Conservation (phyloP, 1,140 invertebrate species). For the Laodelphax striatellus region DNA sequence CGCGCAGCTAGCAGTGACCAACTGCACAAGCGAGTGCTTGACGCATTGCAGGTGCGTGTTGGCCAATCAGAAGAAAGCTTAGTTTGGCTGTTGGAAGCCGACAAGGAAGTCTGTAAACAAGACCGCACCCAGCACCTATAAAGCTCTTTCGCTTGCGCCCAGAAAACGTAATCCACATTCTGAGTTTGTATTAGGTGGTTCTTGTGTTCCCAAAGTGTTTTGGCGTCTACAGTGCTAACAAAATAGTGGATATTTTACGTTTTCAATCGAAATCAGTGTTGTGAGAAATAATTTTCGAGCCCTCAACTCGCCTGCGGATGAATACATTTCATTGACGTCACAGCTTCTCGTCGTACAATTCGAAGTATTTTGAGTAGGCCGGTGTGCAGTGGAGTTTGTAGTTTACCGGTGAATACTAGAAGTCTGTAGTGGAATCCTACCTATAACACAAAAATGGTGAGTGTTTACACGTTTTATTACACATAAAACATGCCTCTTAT, state of each 20-base stretch:
- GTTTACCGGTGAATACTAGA: constrained; percentile 24
- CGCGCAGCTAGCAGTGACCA: background rate
- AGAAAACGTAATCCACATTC: constrained; percentile 26
- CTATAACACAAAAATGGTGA: constrained; percentile 25
- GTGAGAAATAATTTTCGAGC: constrained; percentile 9
- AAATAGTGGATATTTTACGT: constrained; percentile 2
- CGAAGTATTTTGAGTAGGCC: constrained; percentile 23
- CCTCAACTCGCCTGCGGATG: constrained; percentile 18
- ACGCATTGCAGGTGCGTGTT: constrained; percentile 71
- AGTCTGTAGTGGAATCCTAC: constrained; percentile 21
- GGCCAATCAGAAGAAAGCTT: constrained; percentile 45
- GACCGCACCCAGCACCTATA: constrained; percentile 50
- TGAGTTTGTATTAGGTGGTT: constrained; percentile 11
- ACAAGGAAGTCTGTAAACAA: constrained; percentile 43
- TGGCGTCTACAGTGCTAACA: background rate
- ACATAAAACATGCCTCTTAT: too few relatives aligned
- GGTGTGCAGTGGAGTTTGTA: constrained; percentile 26
- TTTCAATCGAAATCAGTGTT: constrained; percentile 8
- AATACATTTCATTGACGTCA: constrained; percentile 25
- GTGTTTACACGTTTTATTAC: constrained; percentile 10
- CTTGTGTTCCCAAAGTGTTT: constrained; percentile 6
- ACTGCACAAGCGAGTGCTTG: constrained; percentile 32
- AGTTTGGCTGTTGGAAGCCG: constrained; percentile 23
- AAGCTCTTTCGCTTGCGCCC: constrained; percentile 27
- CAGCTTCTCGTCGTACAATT: constrained; percentile 23